Conservation (phyloP, 2,888 invertebrate species). For the Frankliniella intonsa region DNA sequence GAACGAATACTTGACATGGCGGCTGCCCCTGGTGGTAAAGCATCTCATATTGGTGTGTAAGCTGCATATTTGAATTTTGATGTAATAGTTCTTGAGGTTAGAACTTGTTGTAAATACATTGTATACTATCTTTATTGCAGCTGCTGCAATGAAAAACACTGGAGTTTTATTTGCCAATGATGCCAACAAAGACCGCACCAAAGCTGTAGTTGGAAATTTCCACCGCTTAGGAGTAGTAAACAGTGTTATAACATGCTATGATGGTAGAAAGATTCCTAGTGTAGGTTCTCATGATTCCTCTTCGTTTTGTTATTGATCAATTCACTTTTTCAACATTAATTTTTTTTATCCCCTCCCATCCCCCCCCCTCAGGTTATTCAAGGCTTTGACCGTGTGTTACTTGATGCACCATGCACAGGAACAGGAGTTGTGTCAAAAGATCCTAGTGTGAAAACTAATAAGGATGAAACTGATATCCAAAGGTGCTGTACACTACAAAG, state of each 20-base stretch:
- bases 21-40: slow-evolving; percentile 97
- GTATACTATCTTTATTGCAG: slow-evolving; percentile 44
- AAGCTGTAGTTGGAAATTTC: slow-evolving; percentile 92
- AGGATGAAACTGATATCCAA: slow-evolving; percentile 84
- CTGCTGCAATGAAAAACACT: slow-evolving; percentile 97
- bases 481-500: slow-evolving; percentile 89
- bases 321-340: slow-evolving; percentile 12
- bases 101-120: neutral
- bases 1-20: slow-evolving; percentile 95
- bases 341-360: too few species aligned
- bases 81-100: neutral
- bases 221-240: slow-evolving; percentile 95
- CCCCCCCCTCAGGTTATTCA: slow-evolving; percentile 62
- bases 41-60: slow-evolving; percentile 75
- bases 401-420: slow-evolving; percentile 98
- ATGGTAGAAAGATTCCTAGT: slow-evolving; percentile 78
- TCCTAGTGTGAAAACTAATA: slow-evolving; percentile 88
- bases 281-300: slow-evolving; percentile 44
- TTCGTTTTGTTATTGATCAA: neutral
- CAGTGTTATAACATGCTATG: slow-evolving; percentile 80
- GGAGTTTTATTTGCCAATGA: slow-evolving; percentile 96
- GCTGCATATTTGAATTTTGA: neutral
- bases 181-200: slow-evolving; percentile 79
- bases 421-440: slow-evolving; percentile 98
- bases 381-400: slow-evolving; percentile 89